Evolutionary conservation across 2,888 invertebrate species (phyloP), one percentile per base, ranked within the genome.

Genomic region (Poecilobothrus nobilitatus): DNA sequence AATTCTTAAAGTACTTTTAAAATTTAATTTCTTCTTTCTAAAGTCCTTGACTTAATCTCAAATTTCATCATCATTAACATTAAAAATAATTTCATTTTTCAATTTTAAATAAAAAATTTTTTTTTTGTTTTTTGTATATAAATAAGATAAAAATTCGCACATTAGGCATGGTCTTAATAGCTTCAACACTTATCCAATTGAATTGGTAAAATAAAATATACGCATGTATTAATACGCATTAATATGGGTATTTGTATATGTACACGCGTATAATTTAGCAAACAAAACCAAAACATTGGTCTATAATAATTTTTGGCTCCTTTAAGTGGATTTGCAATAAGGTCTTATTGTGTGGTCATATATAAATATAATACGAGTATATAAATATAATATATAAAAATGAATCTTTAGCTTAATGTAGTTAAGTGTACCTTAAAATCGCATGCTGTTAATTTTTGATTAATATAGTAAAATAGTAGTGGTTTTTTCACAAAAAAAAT

Each of bases 261-360:
- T 37, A 37, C 7, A 37, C 1, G 12, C 1, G 12, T 37, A 37
- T 37, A 12, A 12, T 37, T 37, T 10, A 53, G n/a, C 15, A 18
- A 53, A 27, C 27, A 53, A 53, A 15, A 53, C 53, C 53, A 53
- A 53, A 53, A 53, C 53, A 12, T 6, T 53, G 53, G 53, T 53
- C 53, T 18, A 6, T n/a, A 5, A 12, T 37, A 37, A 37, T 37
- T 7, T 53, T 1, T 53, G 53, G 53, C 53, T 53, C 53, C 53
- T 53, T 53, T 53, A 53, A 53, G 53, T 53, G 53, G 53, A 53
- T 53, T 53, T 53, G 53, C 53, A 53, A 53, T 53, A 53, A n/a
- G n/a, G 15, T 53, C 53, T 53, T 12, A 53, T 18, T 53, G 53
- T 53, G 53, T 53, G 53, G 53, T 53, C 53, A 53, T 18, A 53